These are phyloP conservation scores for Asobara japonica DNA, from an alignment of 1,140 invertebrate species.

Conservation along the genomic window DNA sequence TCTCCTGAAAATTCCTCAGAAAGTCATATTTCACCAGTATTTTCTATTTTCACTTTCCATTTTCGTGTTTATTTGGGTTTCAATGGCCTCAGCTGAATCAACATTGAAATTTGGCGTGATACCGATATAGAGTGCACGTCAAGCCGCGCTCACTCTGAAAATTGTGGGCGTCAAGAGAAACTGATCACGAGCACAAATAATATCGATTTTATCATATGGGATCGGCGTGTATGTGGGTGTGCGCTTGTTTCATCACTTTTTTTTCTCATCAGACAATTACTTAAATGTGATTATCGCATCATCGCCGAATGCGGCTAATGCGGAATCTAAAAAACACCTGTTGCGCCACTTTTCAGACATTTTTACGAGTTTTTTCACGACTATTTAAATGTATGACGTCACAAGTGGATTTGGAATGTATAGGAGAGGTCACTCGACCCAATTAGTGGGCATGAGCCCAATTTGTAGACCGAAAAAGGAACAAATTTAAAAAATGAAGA, in stretches of 20 bases:
- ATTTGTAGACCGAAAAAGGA: too few relatives aligned
- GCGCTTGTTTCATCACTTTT: not conserved
- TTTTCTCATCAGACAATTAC: not conserved
- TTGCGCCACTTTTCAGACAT: too few relatives aligned
- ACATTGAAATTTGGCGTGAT: conserved; percentile 28
- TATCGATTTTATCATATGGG: not conserved
- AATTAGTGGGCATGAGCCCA: too few relatives aligned
- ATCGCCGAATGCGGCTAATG: not conserved
- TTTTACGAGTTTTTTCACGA: too few relatives aligned
- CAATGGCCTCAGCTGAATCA: conserved; percentile 26
- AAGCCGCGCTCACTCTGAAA: not conserved
- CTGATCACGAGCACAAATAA: not conserved
- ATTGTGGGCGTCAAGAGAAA: not conserved
- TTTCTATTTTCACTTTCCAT: not conserved
- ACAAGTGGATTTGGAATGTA: too few relatives aligned
- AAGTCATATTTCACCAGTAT: not conserved
- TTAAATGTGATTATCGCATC: not conserved
- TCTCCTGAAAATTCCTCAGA: not conserved
- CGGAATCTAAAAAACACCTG: not conserved
- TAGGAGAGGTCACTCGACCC: too few relatives aligned
- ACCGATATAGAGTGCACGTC: conserved; percentile 28
- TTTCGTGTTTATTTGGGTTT: conserved; percentile 4
- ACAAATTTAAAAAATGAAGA: too few relatives aligned
- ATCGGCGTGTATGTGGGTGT: not conserved
- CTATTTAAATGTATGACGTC: too few relatives aligned